A percentile compares a stretch with the other conserved stretches of the same genome.
phyloP scores from a whole-genome alignment of 1,140 invertebrate species.

The Cardiocondyla obscurior region DNA sequence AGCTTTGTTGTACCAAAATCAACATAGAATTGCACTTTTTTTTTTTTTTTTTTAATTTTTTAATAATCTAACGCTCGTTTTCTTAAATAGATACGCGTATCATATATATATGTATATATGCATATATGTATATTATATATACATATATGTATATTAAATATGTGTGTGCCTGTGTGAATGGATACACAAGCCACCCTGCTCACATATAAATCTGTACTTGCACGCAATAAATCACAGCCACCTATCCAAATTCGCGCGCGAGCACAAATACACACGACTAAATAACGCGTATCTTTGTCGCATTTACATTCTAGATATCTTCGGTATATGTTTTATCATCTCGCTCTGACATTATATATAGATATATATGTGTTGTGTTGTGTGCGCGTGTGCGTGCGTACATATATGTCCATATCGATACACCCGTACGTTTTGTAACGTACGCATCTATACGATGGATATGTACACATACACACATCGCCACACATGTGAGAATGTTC shows the following conservation, averaged over 20 bases:
- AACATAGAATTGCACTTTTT: conserved; percentile 72
- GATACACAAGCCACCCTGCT: conserved; percentile 59
- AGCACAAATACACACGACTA: conserved; percentile 69
- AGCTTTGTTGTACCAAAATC: conserved; percentile 68
- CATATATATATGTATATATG: conserved; percentile 49
- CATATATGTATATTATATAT: conserved; percentile 59
- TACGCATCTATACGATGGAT: not conserved
- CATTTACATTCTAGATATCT: conserved; percentile 67
- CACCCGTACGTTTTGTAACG: not conserved
- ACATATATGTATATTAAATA: conserved; percentile 65
- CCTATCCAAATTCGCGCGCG: conserved; percentile 77
- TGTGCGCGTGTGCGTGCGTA: conserved; percentile 13
- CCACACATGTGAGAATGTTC: not conserved
- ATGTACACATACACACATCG: not conserved
- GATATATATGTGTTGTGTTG: conserved; percentile 57
- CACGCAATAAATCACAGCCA: conserved; percentile 80
- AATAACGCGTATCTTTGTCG: conserved; percentile 57
- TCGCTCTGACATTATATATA: conserved; percentile 33
- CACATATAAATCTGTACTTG: conserved; percentile 68
- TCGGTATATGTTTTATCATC: conserved; percentile 49
- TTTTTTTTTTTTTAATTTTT: no score
- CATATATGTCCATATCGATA: not conserved
- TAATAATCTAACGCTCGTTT: conserved; percentile 35
- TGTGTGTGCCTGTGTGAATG: conserved; percentile 47
- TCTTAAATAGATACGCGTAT: conserved; percentile 55